Conservation (phyloP, 2,888 invertebrate genomes). For the Chelonus formosanus region DNA sequence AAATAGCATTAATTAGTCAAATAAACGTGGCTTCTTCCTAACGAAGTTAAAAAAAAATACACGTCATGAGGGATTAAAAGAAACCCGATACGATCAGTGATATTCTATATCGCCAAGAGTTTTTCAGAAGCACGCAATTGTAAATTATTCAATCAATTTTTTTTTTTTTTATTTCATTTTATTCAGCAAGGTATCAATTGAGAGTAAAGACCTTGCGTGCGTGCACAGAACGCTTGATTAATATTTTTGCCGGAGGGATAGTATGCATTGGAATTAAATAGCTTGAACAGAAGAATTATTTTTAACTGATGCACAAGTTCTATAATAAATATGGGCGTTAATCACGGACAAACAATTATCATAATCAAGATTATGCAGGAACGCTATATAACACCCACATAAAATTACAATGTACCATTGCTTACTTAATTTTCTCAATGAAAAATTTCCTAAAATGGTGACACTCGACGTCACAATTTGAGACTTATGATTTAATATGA, state of each 20-base stretch:
- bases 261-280: not conserved
- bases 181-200: constrained; percentile 9
- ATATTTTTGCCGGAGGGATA: constrained; percentile 7
- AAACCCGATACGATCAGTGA: constrained; percentile 46
- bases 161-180: constrained; percentile 15
- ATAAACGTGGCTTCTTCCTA: constrained; percentile 36
- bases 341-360: constrained; percentile 24
- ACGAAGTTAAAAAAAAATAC: constrained; percentile 44
- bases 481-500: constrained; percentile 25
- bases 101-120: constrained; percentile 41
- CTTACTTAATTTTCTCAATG: constrained; percentile 37
- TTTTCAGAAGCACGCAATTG: constrained; percentile 13
- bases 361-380: constrained; percentile 44
- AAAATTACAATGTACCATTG: constrained; percentile 16
- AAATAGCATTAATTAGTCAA: constrained; percentile 41
- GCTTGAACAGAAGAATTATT: constrained; percentile 2
- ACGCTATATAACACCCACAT: constrained; percentile 34
- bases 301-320: not conserved
- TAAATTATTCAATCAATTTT: constrained; percentile 17
- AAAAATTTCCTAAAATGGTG: constrained; percentile 47
- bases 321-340: constrained; percentile 20
- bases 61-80: constrained; percentile 47
- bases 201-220: constrained; percentile 20
- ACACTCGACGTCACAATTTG: constrained; percentile 32
- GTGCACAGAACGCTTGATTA: constrained; percentile 17